Conservation (phyloP, 2,797 vertebrate genomes). For the Petrocephalus sullivani region DNA sequence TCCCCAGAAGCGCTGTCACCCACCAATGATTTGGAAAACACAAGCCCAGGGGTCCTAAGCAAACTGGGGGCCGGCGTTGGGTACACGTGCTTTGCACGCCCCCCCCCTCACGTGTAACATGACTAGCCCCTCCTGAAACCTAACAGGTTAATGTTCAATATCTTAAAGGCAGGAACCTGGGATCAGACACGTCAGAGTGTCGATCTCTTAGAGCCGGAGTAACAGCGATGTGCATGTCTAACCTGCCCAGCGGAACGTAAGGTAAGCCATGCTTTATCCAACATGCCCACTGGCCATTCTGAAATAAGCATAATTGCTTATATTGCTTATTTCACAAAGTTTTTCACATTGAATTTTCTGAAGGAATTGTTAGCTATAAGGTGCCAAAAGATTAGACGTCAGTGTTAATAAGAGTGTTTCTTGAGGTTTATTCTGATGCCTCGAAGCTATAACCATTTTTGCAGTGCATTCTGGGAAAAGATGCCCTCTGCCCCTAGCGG, state of each 20-base stretch:
- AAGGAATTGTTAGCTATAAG: not conserved
- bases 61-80: not conserved
- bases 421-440: not conserved
- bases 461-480: not conserved
- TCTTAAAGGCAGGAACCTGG: not conserved
- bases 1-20: not conserved
- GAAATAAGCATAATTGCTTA: not conserved
- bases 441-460: not conserved
- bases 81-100: not conserved
- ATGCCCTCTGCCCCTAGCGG: not conserved
- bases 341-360: not conserved
- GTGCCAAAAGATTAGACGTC: not conserved
- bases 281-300: not conserved
- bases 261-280: not conserved
- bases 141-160: slow-evolving; percentile 9
- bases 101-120: not conserved
- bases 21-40: not conserved
- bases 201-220: not conserved
- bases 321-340: no score
- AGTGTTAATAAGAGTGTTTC: not conserved
- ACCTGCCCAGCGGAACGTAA: not conserved
- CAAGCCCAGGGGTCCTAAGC: not conserved
- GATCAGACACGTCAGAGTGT: not conserved
- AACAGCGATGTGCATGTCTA: not conserved
- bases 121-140: not conserved